A percentile compares a stretch with the other conserved stretches of the same genome.
phyloP scores from a whole-genome alignment of 2,888 invertebrate genomes.

The Belgica antarctica region DNA sequence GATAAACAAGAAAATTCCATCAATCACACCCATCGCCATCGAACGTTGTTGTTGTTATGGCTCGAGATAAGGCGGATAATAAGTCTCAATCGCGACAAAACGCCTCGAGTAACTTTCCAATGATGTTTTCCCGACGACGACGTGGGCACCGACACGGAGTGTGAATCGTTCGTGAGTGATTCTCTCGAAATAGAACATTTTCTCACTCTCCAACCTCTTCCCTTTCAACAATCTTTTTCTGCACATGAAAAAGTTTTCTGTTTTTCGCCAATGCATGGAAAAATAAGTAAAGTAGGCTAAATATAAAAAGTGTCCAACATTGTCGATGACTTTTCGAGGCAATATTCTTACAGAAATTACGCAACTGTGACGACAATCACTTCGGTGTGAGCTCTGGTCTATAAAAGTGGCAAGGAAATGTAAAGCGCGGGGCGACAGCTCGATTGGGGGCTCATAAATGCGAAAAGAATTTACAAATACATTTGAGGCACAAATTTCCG shows the following conservation, averaged over 20 bases:
- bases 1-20: too few species aligned
- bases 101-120: too few species aligned
- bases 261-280: constrained; percentile 13
- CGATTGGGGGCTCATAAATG: background rate
- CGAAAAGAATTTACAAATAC: constrained; percentile 10
- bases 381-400: background rate
- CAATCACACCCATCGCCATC: too few species aligned
- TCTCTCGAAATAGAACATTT: constrained; percentile 18
- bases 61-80: too few species aligned
- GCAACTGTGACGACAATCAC: constrained; percentile 14
- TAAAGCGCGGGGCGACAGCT: background rate
- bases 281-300: constrained; percentile 6
- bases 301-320: constrained; percentile 16
- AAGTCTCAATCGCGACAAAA: too few species aligned
- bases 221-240: background rate
- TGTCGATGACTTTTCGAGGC: background rate
- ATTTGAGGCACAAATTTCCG: constrained; percentile 4
- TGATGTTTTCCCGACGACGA: background rate
- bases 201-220: too few species aligned
- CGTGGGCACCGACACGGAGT: constrained; percentile 19
- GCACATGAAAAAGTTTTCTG: background rate
- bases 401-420: background rate
- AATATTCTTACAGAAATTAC: constrained; percentile 17
- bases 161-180: background rate
- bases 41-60: too few species aligned